Percentiles rank a stretch among this genome's conserved stretches.
Conservation (phyloP, 2,888 invertebrate genomes). For the Stegana nigrithorax region DNA sequence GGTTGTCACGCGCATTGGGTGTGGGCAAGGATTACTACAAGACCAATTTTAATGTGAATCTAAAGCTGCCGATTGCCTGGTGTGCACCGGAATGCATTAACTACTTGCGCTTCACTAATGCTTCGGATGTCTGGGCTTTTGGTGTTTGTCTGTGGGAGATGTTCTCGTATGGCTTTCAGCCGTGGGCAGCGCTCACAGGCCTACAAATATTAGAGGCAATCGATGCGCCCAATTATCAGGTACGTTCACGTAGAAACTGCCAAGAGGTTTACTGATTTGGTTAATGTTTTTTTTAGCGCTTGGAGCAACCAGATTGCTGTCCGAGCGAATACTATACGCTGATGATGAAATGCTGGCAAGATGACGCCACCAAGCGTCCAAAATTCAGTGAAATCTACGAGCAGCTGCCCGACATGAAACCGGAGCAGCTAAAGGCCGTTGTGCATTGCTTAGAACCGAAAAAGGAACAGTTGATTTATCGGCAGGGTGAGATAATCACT, state of each 20-base stretch:
- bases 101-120: constrained; percentile 93
- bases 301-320: constrained; percentile 95
- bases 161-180: constrained; percentile 98
- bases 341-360: constrained; percentile 97
- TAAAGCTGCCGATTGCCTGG: constrained; percentile 98
- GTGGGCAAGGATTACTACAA: constrained; percentile 99
- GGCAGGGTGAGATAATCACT: constrained; percentile 90
- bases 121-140: constrained; percentile 98
- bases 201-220: constrained; percentile 96
- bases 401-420: constrained; percentile 85
- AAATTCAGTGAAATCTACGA: constrained; percentile 87
- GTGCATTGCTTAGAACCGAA: constrained; percentile 69
- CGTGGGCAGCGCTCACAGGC: constrained; percentile 95
- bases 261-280: background rate
- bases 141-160: constrained; percentile 99
- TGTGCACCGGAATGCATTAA: constrained; percentile 99
- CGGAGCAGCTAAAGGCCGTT: constrained; percentile 92
- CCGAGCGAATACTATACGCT: constrained; percentile 91
- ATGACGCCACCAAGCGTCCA: constrained; percentile 88
- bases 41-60: constrained; percentile 96
- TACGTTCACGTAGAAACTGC: constrained; percentile 42
- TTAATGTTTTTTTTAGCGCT: constrained; percentile 71
- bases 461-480: constrained; percentile 83
- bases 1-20: constrained; percentile 92
- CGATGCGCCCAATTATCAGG: constrained; percentile 89